These are phyloP conservation scores for Eumacrocentrus americanus DNA, from an alignment of 2,888 invertebrate species.

Conservation along the genomic window DNA sequence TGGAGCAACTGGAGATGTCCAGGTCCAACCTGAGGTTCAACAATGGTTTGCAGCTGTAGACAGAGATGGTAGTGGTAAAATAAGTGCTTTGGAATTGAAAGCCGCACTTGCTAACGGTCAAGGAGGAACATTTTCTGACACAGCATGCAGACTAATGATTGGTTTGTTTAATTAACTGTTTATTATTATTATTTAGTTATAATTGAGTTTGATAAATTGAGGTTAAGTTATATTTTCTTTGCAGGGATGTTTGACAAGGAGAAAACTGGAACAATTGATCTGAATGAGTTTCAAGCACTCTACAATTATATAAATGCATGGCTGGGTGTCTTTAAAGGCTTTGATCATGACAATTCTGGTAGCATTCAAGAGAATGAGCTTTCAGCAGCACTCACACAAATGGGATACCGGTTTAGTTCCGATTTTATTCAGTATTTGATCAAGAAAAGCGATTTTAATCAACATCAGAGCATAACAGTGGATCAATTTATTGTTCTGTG, in stretches of 20 bases:
- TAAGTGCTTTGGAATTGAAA: slow-evolving; percentile 77
- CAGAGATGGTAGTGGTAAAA: slow-evolving; percentile 81
- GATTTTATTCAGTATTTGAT: slow-evolving; percentile 78
- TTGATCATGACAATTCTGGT: slow-evolving; percentile 86
- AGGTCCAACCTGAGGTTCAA: slow-evolving; percentile 74
- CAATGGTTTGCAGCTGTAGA: slow-evolving; percentile 88
- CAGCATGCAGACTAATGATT: slow-evolving; percentile 86
- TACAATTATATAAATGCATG: slow-evolving; percentile 90
- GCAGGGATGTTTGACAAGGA: slow-evolving; percentile 89
- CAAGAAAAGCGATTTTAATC: slow-evolving; percentile 71
- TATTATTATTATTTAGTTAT: no score
- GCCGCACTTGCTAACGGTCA: slow-evolving; percentile 84
- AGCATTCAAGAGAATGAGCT: slow-evolving; percentile 82
- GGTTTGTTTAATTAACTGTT: slow-evolving; percentile 60
- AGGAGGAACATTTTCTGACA: slow-evolving; percentile 81
- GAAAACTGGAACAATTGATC: slow-evolving; percentile 81
- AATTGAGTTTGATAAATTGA: no score
- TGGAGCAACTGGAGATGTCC: slow-evolving; percentile 39
- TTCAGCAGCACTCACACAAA: slow-evolving; percentile 77
- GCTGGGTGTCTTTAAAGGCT: slow-evolving; percentile 82
- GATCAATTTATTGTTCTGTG: slow-evolving; percentile 89
- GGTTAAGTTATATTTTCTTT: no score
- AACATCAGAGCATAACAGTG: slow-evolving; percentile 73
- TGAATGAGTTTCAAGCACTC: slow-evolving; percentile 83
- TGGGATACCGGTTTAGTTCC: slow-evolving; percentile 86